A percentile compares a stretch with the other conserved stretches of the same genome.
Evolutionary conservation across 2,113 vertebrate genomes (phyloP).

Genomic region (Hirundichthys speculiger): DNA sequence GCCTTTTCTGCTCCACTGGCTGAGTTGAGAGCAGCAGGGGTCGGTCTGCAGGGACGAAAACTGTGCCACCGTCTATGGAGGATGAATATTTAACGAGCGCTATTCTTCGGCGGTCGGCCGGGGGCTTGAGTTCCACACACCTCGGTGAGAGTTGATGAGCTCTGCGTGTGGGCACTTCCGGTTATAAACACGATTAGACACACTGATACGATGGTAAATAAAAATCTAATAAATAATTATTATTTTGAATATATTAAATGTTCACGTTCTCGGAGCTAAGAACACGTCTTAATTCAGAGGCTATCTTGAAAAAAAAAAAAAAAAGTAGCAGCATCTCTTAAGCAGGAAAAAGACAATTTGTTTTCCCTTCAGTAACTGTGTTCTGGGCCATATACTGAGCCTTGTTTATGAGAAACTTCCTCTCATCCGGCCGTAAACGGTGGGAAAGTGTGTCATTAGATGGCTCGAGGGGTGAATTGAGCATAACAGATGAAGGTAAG

Average conservation of each 20-base stretch:
- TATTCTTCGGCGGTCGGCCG: slow-evolving; percentile 65
- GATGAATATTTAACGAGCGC: slow-evolving; percentile 78
- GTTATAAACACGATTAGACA: slow-evolving; percentile 8
- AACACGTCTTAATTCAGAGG: too few species aligned
- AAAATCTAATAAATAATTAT: not conserved
- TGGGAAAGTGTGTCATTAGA: slow-evolving; percentile 44
- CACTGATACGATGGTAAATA: slow-evolving; percentile 15
- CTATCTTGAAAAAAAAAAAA: too few species aligned
- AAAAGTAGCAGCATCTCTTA: not conserved
- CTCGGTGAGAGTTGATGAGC: slow-evolving; percentile 58
- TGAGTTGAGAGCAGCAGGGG: slow-evolving; percentile 35
- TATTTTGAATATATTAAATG: too few species aligned
- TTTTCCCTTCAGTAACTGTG: not conserved
- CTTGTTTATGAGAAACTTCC: slow-evolving; percentile 12
- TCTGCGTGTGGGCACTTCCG: slow-evolving; percentile 54
- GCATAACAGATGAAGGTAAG: slow-evolving; percentile 53
- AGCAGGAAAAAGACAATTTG: not conserved
- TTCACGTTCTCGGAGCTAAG: too few species aligned
- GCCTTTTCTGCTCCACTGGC: slow-evolving; percentile 23
- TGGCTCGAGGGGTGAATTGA: slow-evolving; percentile 39
- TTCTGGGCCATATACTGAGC: not conserved
- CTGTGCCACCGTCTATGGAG: slow-evolving; percentile 48
- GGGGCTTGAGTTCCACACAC: slow-evolving; percentile 74
- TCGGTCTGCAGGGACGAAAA: slow-evolving; percentile 46
- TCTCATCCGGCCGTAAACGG: not conserved